Evolutionary conservation across 1,140 invertebrate species (phyloP).

Genomic region (Planococcus citri): DNA sequence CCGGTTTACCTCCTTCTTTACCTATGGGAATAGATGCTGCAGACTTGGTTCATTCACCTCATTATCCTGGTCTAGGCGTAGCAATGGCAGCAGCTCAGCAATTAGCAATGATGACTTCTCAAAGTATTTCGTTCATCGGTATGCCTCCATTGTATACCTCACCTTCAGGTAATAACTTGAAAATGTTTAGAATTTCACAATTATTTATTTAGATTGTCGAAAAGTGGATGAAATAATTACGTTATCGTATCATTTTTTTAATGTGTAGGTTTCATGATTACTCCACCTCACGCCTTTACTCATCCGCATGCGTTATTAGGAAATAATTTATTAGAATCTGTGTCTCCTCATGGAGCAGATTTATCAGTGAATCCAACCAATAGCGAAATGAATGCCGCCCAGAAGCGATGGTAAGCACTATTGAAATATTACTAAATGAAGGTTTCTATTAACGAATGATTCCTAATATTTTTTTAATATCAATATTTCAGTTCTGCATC

Average conservation of each 20-base stretch:
- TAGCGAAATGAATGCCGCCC: background rate
- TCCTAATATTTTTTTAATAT: background rate
- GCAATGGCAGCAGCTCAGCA: constrained; percentile 31
- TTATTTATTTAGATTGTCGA: too few relatives aligned
- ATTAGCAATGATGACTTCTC: constrained; percentile 34
- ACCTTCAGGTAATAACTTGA: constrained; percentile 29
- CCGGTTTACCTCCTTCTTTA: background rate
- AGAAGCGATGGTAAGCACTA: background rate
- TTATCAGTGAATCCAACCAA: background rate
- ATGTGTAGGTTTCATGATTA: constrained; percentile 34
- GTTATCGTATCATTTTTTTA: background rate
- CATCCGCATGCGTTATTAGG: constrained; percentile 35
- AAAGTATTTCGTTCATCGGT: constrained; percentile 33
- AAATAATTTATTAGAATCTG: constrained; percentile 37
- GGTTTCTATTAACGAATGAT: too few relatives aligned
- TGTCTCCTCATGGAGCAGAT: background rate
- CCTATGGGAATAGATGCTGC: constrained; percentile 6
- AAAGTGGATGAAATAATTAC: too few relatives aligned
- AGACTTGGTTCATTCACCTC: constrained; percentile 22
- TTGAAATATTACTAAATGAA: too few relatives aligned
- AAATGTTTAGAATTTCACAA: background rate
- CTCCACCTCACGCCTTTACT: constrained; percentile 30
- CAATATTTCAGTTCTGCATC: constrained; percentile 24
- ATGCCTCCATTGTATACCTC: constrained; percentile 34
- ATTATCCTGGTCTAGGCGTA: constrained; percentile 28